These are phyloP conservation scores for Steinernema khuongi DNA, from an alignment of 1,140 invertebrate genomes.

Conservation along the genomic window DNA sequence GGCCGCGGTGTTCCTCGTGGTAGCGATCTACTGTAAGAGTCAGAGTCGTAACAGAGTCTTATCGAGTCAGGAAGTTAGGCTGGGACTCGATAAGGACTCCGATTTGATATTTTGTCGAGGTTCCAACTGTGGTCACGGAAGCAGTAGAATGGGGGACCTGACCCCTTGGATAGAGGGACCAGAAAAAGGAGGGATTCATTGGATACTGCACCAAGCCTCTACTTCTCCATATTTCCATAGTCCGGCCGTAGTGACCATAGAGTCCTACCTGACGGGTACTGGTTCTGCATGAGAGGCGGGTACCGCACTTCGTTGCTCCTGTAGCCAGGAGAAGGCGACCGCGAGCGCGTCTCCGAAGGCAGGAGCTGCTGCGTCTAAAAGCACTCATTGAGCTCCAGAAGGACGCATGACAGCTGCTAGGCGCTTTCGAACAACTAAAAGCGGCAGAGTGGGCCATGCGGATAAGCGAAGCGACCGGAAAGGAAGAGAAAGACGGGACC, in stretches of 20 bases:
- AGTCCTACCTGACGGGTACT: neutral
- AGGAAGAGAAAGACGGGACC: neutral
- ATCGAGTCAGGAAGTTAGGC: too few species aligned
- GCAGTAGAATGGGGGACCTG: too few species aligned
- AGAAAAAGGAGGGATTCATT: too few species aligned
- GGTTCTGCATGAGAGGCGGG: neutral
- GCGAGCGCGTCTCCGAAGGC: slow-evolving; percentile 27
- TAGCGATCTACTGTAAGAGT: neutral
- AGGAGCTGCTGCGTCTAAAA: slow-evolving; percentile 35
- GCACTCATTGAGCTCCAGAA: too few species aligned
- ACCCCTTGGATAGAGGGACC: too few species aligned
- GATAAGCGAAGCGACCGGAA: neutral
- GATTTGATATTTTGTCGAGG: too few species aligned
- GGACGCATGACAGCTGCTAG: too few species aligned
- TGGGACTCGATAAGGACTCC: too few species aligned
- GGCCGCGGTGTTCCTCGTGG: neutral
- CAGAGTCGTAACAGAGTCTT: too few species aligned
- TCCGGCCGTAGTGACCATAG: neutral
- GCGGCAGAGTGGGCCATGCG: neutral
- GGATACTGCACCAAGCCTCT: neutral
- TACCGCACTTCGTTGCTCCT: slow-evolving; percentile 15
- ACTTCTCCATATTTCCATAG: too few species aligned
- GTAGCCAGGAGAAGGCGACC: slow-evolving; percentile 30
- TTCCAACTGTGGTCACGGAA: too few species aligned
- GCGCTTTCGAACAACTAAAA: too few species aligned